Evolutionary conservation across 2,888 invertebrate species (phyloP).

Genomic region (Diploptera punctata): DNA sequence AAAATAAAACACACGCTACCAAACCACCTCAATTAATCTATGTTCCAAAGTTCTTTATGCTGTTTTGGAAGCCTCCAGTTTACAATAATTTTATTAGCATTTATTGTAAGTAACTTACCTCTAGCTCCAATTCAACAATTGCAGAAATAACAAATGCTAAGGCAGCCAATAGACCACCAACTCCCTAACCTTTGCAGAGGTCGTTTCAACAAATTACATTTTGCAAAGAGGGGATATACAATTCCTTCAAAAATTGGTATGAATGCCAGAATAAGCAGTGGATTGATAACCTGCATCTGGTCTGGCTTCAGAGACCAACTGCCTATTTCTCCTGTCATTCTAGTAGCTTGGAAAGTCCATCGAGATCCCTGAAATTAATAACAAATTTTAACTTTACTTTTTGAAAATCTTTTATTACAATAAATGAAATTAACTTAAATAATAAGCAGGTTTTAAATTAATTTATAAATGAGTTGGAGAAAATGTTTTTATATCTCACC

Average conservation of each 20-base stretch:
- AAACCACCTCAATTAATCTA: too few relatives aligned
- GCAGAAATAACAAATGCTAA: slow-evolving; percentile 88
- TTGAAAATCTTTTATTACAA: too few relatives aligned
- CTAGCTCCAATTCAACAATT: slow-evolving; percentile 76
- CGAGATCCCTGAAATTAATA: slow-evolving; percentile 69
- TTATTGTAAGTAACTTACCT: slow-evolving; percentile 64
- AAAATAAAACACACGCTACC: too few relatives aligned
- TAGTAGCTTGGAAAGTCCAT: slow-evolving; percentile 92
- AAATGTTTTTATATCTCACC: too few relatives aligned
- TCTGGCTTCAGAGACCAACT: slow-evolving; percentile 83
- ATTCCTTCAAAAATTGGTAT: slow-evolving; percentile 84
- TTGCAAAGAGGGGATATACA: slow-evolving; percentile 80
- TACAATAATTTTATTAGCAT: too few relatives aligned
- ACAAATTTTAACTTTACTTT: too few relatives aligned
- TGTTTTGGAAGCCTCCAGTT: too few relatives aligned
- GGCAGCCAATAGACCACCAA: slow-evolving; percentile 87
- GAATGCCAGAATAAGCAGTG: slow-evolving; percentile 80
- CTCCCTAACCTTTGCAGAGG: slow-evolving; percentile 87
- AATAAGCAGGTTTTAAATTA: too few relatives aligned
- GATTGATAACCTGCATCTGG: slow-evolving; percentile 95
- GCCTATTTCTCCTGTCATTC: slow-evolving; percentile 84
- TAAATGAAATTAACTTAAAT: too few relatives aligned
- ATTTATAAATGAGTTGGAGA: too few relatives aligned
- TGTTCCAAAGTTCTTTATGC: too few relatives aligned
- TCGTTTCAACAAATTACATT: slow-evolving; percentile 70